Evolutionary conservation across 30 jellyfish, hydroid and myxozoan genomes (phyloP), one percentile per base, ranked within the genome.

Genomic region (Hydractinia echinata): DNA sequence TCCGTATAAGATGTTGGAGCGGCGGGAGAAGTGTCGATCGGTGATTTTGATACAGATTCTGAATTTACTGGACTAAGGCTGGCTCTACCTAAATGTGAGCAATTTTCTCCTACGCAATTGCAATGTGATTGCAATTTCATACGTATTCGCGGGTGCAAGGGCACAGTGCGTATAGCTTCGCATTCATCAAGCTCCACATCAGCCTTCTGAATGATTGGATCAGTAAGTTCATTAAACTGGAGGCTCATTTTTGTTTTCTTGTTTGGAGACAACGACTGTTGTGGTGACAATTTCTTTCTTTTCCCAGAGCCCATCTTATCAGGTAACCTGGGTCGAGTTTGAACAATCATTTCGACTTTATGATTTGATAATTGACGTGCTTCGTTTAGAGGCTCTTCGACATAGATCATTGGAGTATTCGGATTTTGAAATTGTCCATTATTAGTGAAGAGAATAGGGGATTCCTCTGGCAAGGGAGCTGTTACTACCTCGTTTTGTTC

Each of bases 41-140:
- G 74, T 6, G 74, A 64, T 51, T 6, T 64, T 13, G 74, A 64
- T 30, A 30, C 44, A 30, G 2, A 30, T 30, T 30, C 44, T 30
- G 44, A 30, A 30, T 30, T 30, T 30, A 30, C 44, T n/a, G 74
- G 74, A 64, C 74, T 64, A 30, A 30, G 44, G 44, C 2, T 30
- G 44, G 44, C 44, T 30, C 44, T 30, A 30, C 44, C 44, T 51
- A 8, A n/a, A 13, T 64, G 18, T 13, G 74, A 64, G 74, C 74
- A 64, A 51, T 64, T 44, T 64, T 64, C 74, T n/a, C 10, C 74
- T 64, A 51, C 18, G 39, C 74, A 64, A 51, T 64, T 64, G 4
- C 74, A 64, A 51, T 64, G 74, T n/a, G 74, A 64, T 64, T 64
- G 19, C 18, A 64, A 4, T 64, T 64, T 64, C 74, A 64, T 64